Percentiles rank a stretch among this genome's conserved stretches.
phyloP scores from a whole-genome alignment of 2,888 invertebrate species.

The Brassicogethes aeneus region DNA sequence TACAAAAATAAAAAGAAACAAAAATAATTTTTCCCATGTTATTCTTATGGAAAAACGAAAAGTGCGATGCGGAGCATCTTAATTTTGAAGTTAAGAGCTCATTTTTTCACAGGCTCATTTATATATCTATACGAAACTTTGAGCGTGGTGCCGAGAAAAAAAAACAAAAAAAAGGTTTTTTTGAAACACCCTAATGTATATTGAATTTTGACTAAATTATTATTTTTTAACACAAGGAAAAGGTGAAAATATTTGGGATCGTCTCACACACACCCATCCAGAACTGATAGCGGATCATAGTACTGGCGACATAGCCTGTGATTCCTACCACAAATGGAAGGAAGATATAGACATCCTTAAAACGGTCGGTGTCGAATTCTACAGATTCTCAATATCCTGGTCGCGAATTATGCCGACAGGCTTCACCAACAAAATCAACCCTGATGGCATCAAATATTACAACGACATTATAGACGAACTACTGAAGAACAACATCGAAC shows the following conservation, averaged over 20 bases:
- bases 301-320: conserved; percentile 56
- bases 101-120: no score
- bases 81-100: no score
- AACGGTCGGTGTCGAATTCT: conserved; percentile 44
- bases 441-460: conserved; percentile 66
- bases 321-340: conserved; percentile 55
- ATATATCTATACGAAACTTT: no score
- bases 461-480: conserved; percentile 65
- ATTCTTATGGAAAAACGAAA: no score
- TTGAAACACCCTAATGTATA: no score
- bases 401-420: conserved; percentile 52
- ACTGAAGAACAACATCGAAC: conserved; percentile 42
- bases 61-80: no score
- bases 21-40: no score
- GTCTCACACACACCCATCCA: conserved; percentile 46
- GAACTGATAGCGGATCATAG: conserved; percentile 43
- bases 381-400: conserved; percentile 20
- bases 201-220: no score
- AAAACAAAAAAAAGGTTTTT: no score
- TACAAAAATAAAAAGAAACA: no score
- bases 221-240: conserved; percentile 48
- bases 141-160: no score
- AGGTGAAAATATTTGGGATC: conserved; percentile 61
- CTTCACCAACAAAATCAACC: conserved; percentile 54
- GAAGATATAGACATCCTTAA: conserved; percentile 52